Evolutionary conservation across 2,113 vertebrate species (phyloP).

Genomic region (Athene cunicularia): DNA sequence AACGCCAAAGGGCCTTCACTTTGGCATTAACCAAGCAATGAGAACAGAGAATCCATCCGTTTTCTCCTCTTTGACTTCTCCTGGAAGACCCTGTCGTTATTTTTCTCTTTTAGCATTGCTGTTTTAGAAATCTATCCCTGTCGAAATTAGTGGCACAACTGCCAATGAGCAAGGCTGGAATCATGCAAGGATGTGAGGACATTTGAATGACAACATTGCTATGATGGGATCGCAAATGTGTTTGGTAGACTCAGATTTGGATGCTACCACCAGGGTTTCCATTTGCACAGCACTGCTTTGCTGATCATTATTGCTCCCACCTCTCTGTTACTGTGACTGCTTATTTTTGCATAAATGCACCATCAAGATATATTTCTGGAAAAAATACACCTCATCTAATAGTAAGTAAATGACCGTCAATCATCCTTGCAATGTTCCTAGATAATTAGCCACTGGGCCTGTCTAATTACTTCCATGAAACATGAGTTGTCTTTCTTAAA

Average conservation of each 20-base stretch:
- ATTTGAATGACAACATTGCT: not conserved
- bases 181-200: not conserved
- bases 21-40: not conserved
- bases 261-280: not conserved
- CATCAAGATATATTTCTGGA: not conserved
- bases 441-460: constrained; percentile 85
- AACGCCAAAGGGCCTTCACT: not conserved
- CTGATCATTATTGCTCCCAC: not conserved
- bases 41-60: not conserved
- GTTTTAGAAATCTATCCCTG: not conserved
- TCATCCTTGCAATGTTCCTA: constrained; percentile 84
- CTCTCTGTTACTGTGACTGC: not conserved
- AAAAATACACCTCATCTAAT: constrained; percentile 69
- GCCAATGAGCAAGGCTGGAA: not conserved
- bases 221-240: not conserved
- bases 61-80: not conserved
- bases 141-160: not conserved
- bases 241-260: not conserved
- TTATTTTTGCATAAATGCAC: not conserved
- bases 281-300: not conserved
- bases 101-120: not conserved
- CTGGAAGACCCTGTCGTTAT: not conserved
- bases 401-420: constrained; percentile 86
- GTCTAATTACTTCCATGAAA: constrained; percentile 91
- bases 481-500: constrained; percentile 78